phyloP scores from a whole-genome alignment of 2,888 invertebrate species.

The Gymnosoma rotundatum region DNA sequence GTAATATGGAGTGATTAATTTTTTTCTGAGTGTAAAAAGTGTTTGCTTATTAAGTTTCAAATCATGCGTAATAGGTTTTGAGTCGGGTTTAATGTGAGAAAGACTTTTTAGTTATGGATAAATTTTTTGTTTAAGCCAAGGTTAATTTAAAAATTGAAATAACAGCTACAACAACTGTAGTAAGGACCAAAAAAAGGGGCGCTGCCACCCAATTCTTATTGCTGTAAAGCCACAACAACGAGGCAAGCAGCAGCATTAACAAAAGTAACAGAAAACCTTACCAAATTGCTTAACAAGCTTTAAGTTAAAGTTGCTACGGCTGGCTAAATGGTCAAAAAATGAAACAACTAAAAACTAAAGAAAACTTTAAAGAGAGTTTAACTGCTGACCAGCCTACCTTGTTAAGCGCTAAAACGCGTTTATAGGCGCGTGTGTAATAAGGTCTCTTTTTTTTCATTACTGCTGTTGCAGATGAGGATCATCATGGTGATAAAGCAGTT shows the following conservation, averaged over 20 bases:
- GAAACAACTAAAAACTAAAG: conserved; percentile 33
- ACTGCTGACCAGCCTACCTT: conserved; percentile 68
- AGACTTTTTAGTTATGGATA: conserved; percentile 67
- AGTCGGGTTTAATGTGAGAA: conserved; percentile 49
- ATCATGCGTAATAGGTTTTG: conserved; percentile 63
- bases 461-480: conserved; percentile 16
- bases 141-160: conserved; percentile 53
- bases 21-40: conserved; percentile 26
- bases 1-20: too few relatives aligned
- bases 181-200: conserved; percentile 56
- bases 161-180: background rate
- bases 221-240: background rate
- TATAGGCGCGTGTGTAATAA: conserved; percentile 65
- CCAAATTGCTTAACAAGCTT: conserved; percentile 66
- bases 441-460: conserved; percentile 6
- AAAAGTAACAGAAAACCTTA: conserved; percentile 52
- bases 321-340: conserved; percentile 21
- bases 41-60: conserved; percentile 61
- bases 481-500: conserved; percentile 42
- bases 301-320: conserved; percentile 40
- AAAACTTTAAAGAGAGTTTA: conserved; percentile 55
- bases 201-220: conserved; percentile 66
- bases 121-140: conserved; percentile 54
- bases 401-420: conserved; percentile 72
- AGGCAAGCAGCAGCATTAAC: background rate